A percentile compares a stretch with the other conserved stretches of the same genome.
Evolutionary conservation across 1,140 invertebrate species (phyloP).

Genomic region (Drosophila guanche): DNA sequence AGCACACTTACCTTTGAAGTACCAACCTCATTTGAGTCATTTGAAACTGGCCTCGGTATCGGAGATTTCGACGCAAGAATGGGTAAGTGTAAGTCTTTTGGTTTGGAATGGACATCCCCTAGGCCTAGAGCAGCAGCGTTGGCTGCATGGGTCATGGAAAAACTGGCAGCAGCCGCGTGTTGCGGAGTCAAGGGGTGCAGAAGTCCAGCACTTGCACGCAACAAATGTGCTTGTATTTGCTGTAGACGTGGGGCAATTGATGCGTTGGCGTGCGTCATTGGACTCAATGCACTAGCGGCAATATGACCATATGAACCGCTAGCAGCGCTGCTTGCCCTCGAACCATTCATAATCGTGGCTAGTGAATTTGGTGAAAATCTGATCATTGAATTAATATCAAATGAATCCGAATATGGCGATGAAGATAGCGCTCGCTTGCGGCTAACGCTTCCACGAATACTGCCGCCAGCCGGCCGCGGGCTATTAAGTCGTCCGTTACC

Average conservation of each 20-base stretch:
- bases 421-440: constrained; percentile 96
- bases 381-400: constrained; percentile 97
- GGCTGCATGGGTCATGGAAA: constrained; percentile 79
- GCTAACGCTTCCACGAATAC: constrained; percentile 87
- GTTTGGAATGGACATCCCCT: constrained; percentile 34
- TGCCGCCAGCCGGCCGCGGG: constrained; percentile 84
- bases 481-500: constrained; percentile 84
- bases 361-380: constrained; percentile 97
- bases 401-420: constrained; percentile 96
- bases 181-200: constrained; percentile 85
- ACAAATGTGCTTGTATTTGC: constrained; percentile 90
- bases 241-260: constrained; percentile 89
- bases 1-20: constrained; percentile 15
- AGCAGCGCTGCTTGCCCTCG: constrained; percentile 91
- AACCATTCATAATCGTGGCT: constrained; percentile 95
- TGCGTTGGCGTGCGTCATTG: constrained; percentile 86
- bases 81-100: constrained; percentile 30
- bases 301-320: constrained; percentile 97
- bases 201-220: constrained; percentile 86
- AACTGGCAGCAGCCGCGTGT: constrained; percentile 83
- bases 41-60: constrained; percentile 9
- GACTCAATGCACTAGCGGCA: constrained; percentile 88
- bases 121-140: constrained; percentile 43
- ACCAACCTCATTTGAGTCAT: constrained; percentile 17
- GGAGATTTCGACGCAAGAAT: constrained; percentile 48